Base-by-base conservation (phyloP, 2,797 vertebrate genomes). In the Sebastes iracundus region DNA sequence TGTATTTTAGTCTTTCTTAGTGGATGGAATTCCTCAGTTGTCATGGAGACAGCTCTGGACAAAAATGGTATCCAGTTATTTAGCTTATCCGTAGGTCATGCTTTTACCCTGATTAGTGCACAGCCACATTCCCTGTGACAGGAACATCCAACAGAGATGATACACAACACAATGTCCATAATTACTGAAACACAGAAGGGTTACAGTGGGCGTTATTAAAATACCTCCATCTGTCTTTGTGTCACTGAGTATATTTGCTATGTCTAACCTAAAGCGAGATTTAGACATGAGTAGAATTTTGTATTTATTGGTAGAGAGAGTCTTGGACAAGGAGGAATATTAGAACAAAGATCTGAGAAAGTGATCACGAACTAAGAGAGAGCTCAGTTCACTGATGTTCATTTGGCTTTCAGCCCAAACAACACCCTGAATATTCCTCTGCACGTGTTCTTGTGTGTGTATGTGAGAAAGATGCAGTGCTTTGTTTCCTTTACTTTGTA, bases 11-110 rank as follows among this genome's bases (percentile, higher is more conserved):
- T 63, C 14, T 72, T 35, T 33, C 25, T 58, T 11, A 22, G 59
- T 10, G 6, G 49, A 12, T 55, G 33, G 63, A 56, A 53, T 38
- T 69, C 23, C 30, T 42, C 10, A 12, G 73, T 82, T 79, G 81
- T 65, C 74, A 79, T 71, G 74, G 79, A 63, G 71, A 80, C 66
- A n/a, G 18, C 23, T 71, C 58, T 33, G 63, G 74, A 68, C 53
- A 75, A 69, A 72, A 75, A 52, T n/a, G 5, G 7, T 11, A 52
- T 35, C 56, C 25, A 6, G n/a, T 22, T 64, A 55, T 77, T 32
- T 33, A 52, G 55, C 49, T 73, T 4, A 35, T 68, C 35, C 60
- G 28, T 10, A 27, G 77, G 69, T 75, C 62, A 49, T 67, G 72
- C 28, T 20, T 66, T 73, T 67, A 25, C 10, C 25, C 20, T 49